Base-by-base conservation (phyloP, 2,797 vertebrate species). In the Caiman crocodilus region DNA sequence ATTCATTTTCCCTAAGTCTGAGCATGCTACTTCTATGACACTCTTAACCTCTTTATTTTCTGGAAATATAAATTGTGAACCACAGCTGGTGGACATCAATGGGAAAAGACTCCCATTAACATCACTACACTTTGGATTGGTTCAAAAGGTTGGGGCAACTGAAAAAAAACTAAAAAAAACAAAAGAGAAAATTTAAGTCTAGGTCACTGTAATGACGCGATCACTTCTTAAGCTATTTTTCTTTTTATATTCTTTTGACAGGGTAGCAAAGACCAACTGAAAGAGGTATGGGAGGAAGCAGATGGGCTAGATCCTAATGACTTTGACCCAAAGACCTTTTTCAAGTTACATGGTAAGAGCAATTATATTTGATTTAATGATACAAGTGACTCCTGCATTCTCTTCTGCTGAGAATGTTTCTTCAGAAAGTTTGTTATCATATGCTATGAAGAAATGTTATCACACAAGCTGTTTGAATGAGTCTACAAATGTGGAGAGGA, bases 291-390 rank as follows among this genome's bases (percentile, higher is more conserved):
- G 99, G 99, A 99, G 98, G 99, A 99, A 95, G 97, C 98, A 69
- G 99, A 99, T 95, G 99, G 99, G 83, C 98, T 99, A 91, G 99
- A 99, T 95, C 99, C 99, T 67, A 98, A 99, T 82, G 99, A 99
- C 92, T 99, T 99, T 97, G 98, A 99, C 96, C 98, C 99, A 30
- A 99, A 99, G 98, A 99, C 99, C 18, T 99, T 99, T 98, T 99
- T 99, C 97, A 99, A 98, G 94, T 98, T 99, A 91, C 99, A 99
- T 17, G 99, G 99, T 99, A 98, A 98, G 89, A 96, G 56, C 59
- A 35, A 65, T 58, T 73, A 78, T 26, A 7, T 88, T 87, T 88
- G 77, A 81, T 82, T 76, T 88, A 77, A 83, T 69, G 87, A 15
- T 79, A 50, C 58, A 76, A 93, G n/a, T 92, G 65, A 86, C 23